Evolutionary conservation across 2,113 vertebrate genomes (phyloP).

Genomic region (Tylochromis polylepis): DNA sequence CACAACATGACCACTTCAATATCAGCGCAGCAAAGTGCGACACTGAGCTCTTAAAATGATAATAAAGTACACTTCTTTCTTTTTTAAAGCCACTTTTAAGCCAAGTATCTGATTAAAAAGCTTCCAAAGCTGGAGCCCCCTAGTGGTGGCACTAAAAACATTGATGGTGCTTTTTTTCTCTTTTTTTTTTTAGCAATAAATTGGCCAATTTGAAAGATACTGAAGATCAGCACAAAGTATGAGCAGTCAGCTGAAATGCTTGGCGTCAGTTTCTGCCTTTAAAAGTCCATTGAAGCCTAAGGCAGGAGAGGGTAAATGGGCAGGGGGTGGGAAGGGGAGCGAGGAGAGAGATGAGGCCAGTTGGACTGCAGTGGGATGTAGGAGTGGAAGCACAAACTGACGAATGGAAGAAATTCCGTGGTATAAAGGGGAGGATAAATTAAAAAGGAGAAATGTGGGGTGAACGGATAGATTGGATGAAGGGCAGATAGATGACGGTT

Average conservation of each 20-base stretch:
- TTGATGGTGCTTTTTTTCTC: neutral
- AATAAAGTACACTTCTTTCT: neutral
- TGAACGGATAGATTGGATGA: slow-evolving; percentile 44
- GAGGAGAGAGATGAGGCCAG: slow-evolving; percentile 5
- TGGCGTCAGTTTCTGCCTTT: slow-evolving; percentile 12
- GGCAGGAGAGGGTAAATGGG: slow-evolving; percentile 24
- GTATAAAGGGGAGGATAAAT: slow-evolving; percentile 31
- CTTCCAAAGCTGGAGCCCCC: neutral
- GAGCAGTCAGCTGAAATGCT: slow-evolving; percentile 41
- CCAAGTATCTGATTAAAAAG: neutral
- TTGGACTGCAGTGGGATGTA: slow-evolving; percentile 26
- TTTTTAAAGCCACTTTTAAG: neutral
- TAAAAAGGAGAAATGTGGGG: slow-evolving; percentile 48
- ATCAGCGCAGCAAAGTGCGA: neutral
- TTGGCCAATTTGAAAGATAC: slow-evolving; percentile 32
- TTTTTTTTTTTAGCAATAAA: slow-evolving; percentile 24
- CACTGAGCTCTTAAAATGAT: neutral
- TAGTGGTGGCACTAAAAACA: neutral
- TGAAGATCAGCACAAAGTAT: slow-evolving; percentile 37
- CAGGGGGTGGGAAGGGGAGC: neutral
- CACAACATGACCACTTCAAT: neutral
- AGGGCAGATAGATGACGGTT: slow-evolving; percentile 43
- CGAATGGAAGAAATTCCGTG: slow-evolving; percentile 21
- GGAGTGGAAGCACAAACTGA: slow-evolving; percentile 10
- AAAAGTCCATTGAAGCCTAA: slow-evolving; percentile 23